Conservation (phyloP, 2,113 vertebrate genomes). For the Phaethon lepturus region DNA sequence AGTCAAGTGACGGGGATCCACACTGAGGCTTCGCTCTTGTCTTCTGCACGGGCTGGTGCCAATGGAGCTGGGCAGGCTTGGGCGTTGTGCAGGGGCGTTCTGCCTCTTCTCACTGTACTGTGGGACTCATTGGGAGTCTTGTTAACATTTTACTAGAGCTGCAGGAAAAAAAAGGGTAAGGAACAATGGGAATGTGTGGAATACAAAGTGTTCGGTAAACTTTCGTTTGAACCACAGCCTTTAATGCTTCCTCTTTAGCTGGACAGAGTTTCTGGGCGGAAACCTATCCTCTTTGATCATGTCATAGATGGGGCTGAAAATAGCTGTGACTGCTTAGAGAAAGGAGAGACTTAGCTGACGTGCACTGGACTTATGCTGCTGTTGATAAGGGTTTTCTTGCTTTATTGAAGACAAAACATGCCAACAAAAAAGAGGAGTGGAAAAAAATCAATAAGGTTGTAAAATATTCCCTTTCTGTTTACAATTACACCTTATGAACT, state of each 20-base stretch:
- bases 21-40: not conserved
- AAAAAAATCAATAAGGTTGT: not conserved
- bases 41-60: not conserved
- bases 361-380: not conserved
- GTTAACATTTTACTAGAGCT: not conserved
- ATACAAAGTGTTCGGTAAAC: not conserved
- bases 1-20: rapidly evolving
- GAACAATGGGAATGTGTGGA: conserved; percentile 20
- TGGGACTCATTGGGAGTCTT: not conserved
- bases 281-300: not conserved
- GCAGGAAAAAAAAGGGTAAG: not conserved
- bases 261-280: not conserved
- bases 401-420: not conserved
- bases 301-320: not conserved
- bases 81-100: rapidly evolving
- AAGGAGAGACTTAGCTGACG: not conserved
- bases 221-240: not conserved
- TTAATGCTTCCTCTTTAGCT: not conserved
- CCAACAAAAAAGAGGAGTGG: not conserved
- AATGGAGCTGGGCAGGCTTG: not conserved
- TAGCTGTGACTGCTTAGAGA: not conserved
- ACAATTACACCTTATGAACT: rapidly evolving
- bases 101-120: not conserved
- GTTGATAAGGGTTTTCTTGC: not conserved
- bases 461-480: not conserved